Evolutionary conservation across 2,888 invertebrate species (phyloP).

Genomic region (Pinctada fucata): DNA sequence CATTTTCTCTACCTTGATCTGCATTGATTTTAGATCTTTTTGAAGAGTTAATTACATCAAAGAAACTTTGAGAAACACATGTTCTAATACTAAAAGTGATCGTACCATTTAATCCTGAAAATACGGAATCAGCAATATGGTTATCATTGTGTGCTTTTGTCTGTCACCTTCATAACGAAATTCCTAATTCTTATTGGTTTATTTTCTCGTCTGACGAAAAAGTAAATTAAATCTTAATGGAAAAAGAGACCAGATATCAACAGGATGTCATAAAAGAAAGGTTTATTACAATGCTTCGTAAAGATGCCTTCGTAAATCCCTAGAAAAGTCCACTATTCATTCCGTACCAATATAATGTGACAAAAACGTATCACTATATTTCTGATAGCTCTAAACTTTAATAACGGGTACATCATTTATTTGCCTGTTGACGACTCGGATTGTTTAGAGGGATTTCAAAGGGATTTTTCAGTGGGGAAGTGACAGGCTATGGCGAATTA

Average conservation of each 20-base stretch:
- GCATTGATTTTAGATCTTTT: too few species aligned
- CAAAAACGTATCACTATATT: slow-evolving; percentile 26
- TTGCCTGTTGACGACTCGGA: slow-evolving; percentile 31
- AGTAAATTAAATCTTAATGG: background rate
- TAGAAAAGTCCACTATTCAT: background rate
- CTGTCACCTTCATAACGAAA: too few species aligned
- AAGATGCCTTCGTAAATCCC: background rate
- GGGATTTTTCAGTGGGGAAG: slow-evolving; percentile 12
- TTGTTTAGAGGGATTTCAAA: slow-evolving; percentile 24
- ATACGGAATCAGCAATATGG: too few species aligned
- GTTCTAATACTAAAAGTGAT: too few species aligned
- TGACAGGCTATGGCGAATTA: slow-evolving; percentile 26
- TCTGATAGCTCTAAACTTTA: slow-evolving; percentile 26
- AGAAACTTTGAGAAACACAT: too few species aligned
- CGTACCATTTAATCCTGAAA: too few species aligned
- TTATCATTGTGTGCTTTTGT: too few species aligned
- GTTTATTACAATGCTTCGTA: background rate
- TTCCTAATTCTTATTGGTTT: too few species aligned
- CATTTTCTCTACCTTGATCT: too few species aligned
- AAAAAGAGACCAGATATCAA: background rate
- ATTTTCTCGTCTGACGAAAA: too few species aligned
- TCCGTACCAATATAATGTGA: slow-evolving; percentile 19
- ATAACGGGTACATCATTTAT: slow-evolving; percentile 28
- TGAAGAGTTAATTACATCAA: too few species aligned
- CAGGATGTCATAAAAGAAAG: background rate